phyloP scores from a whole-genome alignment of 2,113 vertebrate genomes.

The Telmatochromis brachygnathus region DNA sequence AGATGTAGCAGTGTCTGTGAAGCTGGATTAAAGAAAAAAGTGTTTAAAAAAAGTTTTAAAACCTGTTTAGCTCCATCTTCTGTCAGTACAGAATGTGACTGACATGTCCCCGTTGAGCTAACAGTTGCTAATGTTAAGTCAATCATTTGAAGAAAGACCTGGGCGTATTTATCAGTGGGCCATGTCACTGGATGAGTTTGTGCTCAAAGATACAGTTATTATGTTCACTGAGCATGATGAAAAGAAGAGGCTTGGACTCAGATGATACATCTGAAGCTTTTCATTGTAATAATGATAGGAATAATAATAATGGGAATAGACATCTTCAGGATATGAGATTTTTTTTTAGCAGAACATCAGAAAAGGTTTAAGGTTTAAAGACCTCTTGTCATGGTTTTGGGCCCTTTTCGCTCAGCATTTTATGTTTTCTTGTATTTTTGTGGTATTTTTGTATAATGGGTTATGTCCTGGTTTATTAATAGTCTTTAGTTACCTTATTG shows the following conservation, averaged over 20 bases:
- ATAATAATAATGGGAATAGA: background rate
- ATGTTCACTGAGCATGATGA: background rate
- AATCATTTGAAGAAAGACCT: background rate
- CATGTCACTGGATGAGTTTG: accelerated
- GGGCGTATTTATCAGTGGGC: background rate
- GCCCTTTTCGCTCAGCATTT: accelerated
- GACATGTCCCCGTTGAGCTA: background rate
- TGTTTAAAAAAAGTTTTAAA: background rate
- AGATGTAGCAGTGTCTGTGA: background rate
- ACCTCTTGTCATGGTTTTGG: accelerated
- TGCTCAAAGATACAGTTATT: background rate
- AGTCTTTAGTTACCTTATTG: background rate
- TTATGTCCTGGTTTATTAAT: background rate
- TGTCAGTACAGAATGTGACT: background rate
- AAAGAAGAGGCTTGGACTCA: background rate
- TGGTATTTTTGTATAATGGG: background rate
- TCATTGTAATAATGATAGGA: background rate
- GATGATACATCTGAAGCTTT: background rate
- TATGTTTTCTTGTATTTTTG: background rate
- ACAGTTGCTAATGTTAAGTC: background rate
- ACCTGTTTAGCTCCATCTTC: accelerated
- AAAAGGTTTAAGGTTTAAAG: background rate
- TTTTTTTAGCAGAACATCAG: background rate
- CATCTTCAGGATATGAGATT: background rate
- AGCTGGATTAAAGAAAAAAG: background rate